These are phyloP conservation scores for Trachelus tabidus DNA, from an alignment of 2,888 invertebrate genomes.

Conservation along the genomic window DNA sequence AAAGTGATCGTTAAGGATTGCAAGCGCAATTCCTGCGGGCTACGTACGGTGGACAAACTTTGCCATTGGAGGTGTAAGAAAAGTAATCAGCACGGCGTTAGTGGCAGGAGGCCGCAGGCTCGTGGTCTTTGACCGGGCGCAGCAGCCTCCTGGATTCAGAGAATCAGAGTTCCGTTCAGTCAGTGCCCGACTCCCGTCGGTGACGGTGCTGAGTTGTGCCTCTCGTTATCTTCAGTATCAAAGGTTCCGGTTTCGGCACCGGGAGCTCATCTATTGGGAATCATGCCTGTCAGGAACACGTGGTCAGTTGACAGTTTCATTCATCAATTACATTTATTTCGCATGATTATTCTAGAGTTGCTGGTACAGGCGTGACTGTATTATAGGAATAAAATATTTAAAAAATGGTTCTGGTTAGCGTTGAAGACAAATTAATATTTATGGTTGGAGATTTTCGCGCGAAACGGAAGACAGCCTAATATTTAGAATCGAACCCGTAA, in stretches of 20 bases:
- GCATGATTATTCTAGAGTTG: neutral
- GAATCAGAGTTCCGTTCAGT: conserved; percentile 51
- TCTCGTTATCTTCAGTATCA: conserved; percentile 2
- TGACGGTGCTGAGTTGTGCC: conserved; percentile 40
- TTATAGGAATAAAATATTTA: neutral
- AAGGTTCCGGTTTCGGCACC: neutral
- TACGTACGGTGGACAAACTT: neutral
- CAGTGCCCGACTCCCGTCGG: conserved; percentile 60
- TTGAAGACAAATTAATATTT: neutral
- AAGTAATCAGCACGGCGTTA: neutral
- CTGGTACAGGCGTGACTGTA: neutral
- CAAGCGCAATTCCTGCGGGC: neutral
- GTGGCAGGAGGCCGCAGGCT: conserved; percentile 46
- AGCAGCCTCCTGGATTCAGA: conserved; percentile 48
- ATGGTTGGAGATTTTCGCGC: neutral
- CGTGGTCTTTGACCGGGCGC: conserved; percentile 46
- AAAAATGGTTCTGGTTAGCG: neutral
- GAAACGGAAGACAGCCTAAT: neutral
- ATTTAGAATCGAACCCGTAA: neutral
- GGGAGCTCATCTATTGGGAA: conserved; percentile 2
- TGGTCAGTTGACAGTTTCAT: conserved; percentile 15
- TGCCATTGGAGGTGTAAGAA: neutral
- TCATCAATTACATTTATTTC: conserved; percentile 5
- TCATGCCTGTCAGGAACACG: conserved; percentile 17
- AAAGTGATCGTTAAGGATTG: neutral